Conservation (phyloP, 2,797 vertebrate genomes). For the Anabacerthia variegaticeps region DNA sequence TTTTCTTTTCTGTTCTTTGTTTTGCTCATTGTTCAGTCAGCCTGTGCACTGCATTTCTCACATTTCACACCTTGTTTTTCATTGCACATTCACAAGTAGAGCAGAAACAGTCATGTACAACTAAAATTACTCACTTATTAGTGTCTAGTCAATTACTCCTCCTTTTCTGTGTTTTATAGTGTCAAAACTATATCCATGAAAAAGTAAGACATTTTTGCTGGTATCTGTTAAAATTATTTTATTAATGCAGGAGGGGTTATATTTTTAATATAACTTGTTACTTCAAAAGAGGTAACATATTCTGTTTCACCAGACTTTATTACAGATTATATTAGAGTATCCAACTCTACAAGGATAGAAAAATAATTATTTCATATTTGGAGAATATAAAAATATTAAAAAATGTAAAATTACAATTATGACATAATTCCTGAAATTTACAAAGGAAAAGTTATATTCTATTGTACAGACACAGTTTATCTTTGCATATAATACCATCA, state of each 20-base stretch:
- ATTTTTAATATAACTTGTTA: slow-evolving; percentile 21
- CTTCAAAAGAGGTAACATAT: neutral
- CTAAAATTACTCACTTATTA: neutral
- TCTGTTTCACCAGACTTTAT: neutral
- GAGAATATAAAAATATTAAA: neutral
- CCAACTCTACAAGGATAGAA: neutral
- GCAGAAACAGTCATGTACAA: neutral
- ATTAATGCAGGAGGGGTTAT: slow-evolving; percentile 27
- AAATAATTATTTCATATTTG: neutral
- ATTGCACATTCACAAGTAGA: neutral
- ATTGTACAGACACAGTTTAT: neutral
- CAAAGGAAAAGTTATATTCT: neutral
- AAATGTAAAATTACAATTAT: neutral
- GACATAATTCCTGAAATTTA: neutral
- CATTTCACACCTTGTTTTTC: neutral
- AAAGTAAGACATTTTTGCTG: slow-evolving; percentile 84
- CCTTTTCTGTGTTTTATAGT: slow-evolving; percentile 87
- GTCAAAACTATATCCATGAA: slow-evolving; percentile 88
- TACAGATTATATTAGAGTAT: neutral
- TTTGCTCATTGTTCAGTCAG: slow-evolving; percentile 20
- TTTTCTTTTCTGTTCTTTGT: neutral
- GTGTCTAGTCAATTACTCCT: slow-evolving; percentile 51
- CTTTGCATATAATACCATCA: neutral
- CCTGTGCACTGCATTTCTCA: slow-evolving; percentile 12
- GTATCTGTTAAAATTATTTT: slow-evolving; percentile 49